Evolutionary conservation across 2,888 invertebrate species (phyloP), one percentile per base, ranked within the genome.

Genomic region (Torymus tubicola): DNA sequence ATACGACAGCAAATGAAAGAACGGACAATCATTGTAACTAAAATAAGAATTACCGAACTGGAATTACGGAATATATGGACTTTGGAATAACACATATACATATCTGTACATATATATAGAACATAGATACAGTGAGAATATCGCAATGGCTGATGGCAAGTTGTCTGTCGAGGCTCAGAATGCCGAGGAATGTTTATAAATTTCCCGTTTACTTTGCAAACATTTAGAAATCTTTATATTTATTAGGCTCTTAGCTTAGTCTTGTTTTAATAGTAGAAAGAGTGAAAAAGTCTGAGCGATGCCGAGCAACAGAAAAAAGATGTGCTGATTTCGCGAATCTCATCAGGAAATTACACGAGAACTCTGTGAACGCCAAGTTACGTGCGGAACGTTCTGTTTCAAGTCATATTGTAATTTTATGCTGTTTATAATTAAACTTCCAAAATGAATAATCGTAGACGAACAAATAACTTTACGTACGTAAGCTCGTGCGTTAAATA

Each of bases 401-500:
- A 31, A 64, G 2, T 53, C 13, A 50, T 50, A n/a, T 18, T 18
- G n/a, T 50, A 12, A 3, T 60, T 58, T 50, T 50, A n/a, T 24
- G 13, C n/a, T 60, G 42, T 42, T 11, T 50, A 50, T 50, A 57
- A 53, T 60, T 55, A 63, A 61, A n/a, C 1, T 78, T 65, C 14
- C 13, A 72, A 65, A 69, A 90, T 89, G 89, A 87, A 89, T 83
- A 93, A 94, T 88, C 92, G 94, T 71, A 92, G 94, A 84, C 92
- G 95, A 86, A 94, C 93, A 86, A 93, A 94, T 86, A 95, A 95
- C 91, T 95, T 95, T 88, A 95, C 95, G 2, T 96, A 96, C 89
- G 96, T 97, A 87, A 96, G 96, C 91, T 95, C 96, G 69, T 96
- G 96, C 91, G 95, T 97, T 70, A 97, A 97, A 92, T 97, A 97